Percentiles rank a stretch among this genome's conserved stretches.
These are phyloP conservation scores for Oegoconia quadripuncta DNA, from an alignment of 2,888 invertebrate genomes.

Conservation along the genomic window DNA sequence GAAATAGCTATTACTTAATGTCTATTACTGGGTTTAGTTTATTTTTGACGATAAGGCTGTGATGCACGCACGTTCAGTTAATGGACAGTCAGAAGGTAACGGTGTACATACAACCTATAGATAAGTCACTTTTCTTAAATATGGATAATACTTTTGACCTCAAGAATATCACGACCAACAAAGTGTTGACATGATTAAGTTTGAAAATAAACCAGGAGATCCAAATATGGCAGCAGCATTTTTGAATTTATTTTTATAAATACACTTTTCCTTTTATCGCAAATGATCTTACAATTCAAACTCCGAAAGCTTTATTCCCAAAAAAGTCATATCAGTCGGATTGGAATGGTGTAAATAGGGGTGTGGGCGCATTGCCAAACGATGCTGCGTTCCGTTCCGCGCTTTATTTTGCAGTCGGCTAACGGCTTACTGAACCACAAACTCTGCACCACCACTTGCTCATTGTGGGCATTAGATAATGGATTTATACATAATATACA, in stretches of 20 bases:
- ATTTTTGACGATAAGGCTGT: no score
- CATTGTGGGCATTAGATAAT: slow-evolving; percentile 33
- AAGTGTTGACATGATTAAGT: no score
- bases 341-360: slow-evolving; percentile 31
- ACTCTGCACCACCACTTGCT: slow-evolving; percentile 36
- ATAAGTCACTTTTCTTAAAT: no score
- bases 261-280: background rate
- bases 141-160: no score
- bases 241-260: background rate
- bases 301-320: background rate
- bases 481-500: no score
- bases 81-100: no score
- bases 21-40: no score
- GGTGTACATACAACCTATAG: no score
- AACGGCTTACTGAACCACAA: slow-evolving; percentile 45
- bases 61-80: no score
- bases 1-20: no score
- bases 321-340: slow-evolving; percentile 30
- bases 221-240: background rate
- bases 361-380: slow-evolving; percentile 55
- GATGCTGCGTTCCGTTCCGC: slow-evolving; percentile 38
- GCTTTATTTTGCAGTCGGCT: slow-evolving; percentile 50
- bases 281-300: background rate
- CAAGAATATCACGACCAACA: no score
- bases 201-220: no score